A percentile compares a stretch with the other conserved stretches of the same genome.
phyloP scores from a whole-genome alignment of 2,888 invertebrate genomes.

The Xestobium rufovillosum region DNA sequence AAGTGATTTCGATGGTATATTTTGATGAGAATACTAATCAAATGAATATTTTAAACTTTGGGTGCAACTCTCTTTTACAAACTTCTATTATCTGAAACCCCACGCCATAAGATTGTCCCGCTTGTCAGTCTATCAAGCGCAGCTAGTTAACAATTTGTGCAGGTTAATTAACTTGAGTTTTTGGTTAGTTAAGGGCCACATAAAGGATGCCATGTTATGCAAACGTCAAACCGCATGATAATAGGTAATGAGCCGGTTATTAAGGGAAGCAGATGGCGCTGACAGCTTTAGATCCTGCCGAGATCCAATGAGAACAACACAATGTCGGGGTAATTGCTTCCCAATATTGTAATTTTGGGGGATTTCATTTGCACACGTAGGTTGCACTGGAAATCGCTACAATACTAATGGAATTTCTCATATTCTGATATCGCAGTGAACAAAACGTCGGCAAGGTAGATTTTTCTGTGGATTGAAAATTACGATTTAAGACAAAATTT shows the following conservation, averaged over 20 bases:
- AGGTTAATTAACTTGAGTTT: slow-evolving; percentile 39
- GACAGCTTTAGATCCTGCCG: slow-evolving; percentile 34
- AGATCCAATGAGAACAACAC: slow-evolving; percentile 13
- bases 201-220: slow-evolving; percentile 32
- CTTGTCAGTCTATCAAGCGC: slow-evolving; percentile 34
- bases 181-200: slow-evolving; percentile 37
- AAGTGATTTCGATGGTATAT: too few species aligned
- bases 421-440: too few species aligned
- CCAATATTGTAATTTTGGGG: slow-evolving; percentile 3
- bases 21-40: too few species aligned
- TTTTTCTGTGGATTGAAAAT: too few species aligned
- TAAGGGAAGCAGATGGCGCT: slow-evolving; percentile 34
- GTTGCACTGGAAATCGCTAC: slow-evolving; percentile 2
- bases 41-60: too few species aligned
- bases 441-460: too few species aligned
- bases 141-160: slow-evolving; percentile 37
- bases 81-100: too few species aligned
- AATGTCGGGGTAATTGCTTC: background rate
- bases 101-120: too few species aligned
- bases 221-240: slow-evolving; percentile 37
- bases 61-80: too few species aligned
- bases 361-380: background rate
- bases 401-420: too few species aligned
- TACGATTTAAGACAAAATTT: too few species aligned
- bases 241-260: slow-evolving; percentile 41